Evolutionary conservation across 37 sponge, comb jelly and placozoan genomes (phyloP).

Genomic region (Crambe crambe): DNA sequence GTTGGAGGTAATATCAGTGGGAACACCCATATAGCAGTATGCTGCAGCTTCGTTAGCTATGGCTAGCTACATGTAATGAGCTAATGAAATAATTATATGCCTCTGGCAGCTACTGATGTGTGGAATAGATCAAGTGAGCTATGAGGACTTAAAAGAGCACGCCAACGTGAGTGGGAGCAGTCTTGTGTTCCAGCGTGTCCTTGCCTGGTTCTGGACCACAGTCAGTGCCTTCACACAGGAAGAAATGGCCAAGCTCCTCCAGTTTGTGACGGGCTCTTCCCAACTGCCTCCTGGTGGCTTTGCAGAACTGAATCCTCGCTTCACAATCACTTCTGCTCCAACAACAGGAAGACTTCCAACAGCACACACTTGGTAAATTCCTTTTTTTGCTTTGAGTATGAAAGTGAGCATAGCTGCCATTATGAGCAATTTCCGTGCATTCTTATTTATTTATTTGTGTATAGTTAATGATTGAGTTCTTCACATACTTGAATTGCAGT

Average conservation of each 20-base stretch:
- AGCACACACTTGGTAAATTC: conserved; percentile 92
- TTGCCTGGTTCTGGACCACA: conserved; percentile 86
- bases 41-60: no score
- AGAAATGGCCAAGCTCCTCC: conserved; percentile 83
- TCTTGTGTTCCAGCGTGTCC: conserved; percentile 37
- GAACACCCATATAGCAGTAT: no score
- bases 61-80: no score
- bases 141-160: conserved; percentile 68
- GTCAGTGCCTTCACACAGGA: conserved; percentile 82
- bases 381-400: no score
- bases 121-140: conserved; percentile 64
- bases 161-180: conserved; percentile 40
- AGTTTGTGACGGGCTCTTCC: conserved; percentile 87
- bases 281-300: conserved; percentile 93
- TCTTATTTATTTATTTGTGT: neutral
- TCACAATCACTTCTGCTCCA: conserved; percentile 69
- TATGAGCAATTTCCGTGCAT: no score
- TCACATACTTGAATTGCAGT: conserved; percentile 38
- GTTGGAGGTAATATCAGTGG: conserved; percentile 68
- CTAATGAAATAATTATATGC: no score
- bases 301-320: conserved; percentile 65
- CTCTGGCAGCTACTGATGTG: conserved; percentile 84
- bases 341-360: conserved; percentile 71
- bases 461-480: no score
- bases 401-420: no score